A percentile compares a stretch with the other conserved stretches of the same genome.
Conservation (phyloP, 2,113 vertebrate genomes). For the Orcinus orca region DNA sequence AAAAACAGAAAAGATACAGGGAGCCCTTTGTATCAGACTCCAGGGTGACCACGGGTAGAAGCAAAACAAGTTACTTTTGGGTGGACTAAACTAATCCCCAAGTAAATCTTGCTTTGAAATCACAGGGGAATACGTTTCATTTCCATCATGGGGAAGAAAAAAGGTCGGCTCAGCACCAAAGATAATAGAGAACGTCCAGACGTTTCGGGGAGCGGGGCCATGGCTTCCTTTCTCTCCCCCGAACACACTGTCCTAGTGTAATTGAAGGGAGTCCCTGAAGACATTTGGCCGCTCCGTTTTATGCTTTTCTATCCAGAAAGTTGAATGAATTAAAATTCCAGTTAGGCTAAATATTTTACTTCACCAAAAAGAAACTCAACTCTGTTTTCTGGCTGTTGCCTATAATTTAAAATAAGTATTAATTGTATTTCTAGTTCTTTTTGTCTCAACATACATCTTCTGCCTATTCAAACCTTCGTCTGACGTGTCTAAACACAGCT, state of each 20-base stretch:
- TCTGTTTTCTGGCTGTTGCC: neutral
- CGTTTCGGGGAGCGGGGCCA: neutral
- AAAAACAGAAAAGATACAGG: neutral
- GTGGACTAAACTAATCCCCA: neutral
- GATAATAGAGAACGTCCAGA: neutral
- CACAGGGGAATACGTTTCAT: neutral
- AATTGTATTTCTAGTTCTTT: neutral
- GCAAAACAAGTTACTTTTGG: neutral
- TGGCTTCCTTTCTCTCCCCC: neutral
- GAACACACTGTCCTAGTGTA: neutral
- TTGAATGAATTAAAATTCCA: slow-evolving; percentile 17
- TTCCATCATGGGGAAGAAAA: neutral
- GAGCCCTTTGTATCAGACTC: neutral
- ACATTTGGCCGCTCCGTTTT: neutral
- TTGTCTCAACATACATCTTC: neutral
- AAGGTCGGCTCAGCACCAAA: neutral
- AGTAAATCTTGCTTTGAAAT: slow-evolving; percentile 1
- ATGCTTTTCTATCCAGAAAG: slow-evolving; percentile 30
- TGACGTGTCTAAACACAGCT: neutral
- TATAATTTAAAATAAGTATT: slow-evolving; percentile 1
- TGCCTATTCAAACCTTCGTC: neutral
- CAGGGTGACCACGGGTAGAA: neutral
- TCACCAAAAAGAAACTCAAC: neutral
- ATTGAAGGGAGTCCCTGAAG: slow-evolving; percentile 15
- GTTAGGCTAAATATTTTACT: slow-evolving; percentile 41